These are phyloP conservation scores for Kryptolebias ocellatus DNA, from an alignment of 2,797 vertebrate species.

Conservation along the genomic window DNA sequence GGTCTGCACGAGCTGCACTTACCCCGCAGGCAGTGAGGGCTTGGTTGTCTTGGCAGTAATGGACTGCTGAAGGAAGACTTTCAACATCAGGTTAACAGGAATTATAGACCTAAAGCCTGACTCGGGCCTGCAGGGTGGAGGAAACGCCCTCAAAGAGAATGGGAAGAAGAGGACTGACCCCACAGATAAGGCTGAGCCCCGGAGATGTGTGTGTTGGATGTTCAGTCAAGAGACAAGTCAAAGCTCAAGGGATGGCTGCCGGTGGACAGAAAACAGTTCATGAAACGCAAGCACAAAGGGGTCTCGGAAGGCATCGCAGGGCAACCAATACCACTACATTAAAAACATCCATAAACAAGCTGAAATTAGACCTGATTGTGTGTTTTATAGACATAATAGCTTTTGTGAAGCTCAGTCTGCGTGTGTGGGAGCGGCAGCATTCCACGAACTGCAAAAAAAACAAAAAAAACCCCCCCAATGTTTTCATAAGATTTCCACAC, in stretches of 20 bases:
- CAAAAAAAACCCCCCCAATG: slow-evolving; percentile 20
- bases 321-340: slow-evolving; percentile 32
- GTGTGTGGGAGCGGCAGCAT: slow-evolving; percentile 55
- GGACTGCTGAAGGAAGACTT: slow-evolving; percentile 79
- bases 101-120: slow-evolving; percentile 72
- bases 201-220: slow-evolving; percentile 46
- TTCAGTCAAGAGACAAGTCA: slow-evolving; percentile 22
- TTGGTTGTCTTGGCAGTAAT: slow-evolving; percentile 79
- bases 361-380: slow-evolving; percentile 36
- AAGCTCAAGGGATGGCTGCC: slow-evolving; percentile 27
- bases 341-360: slow-evolving; percentile 29
- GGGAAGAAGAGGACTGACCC: slow-evolving; percentile 71
- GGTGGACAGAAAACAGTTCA: slow-evolving; percentile 41
- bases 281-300: slow-evolving; percentile 33
- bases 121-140: slow-evolving; percentile 64
- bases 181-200: slow-evolving; percentile 56
- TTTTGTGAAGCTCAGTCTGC: slow-evolving; percentile 16
- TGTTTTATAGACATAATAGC: neutral
- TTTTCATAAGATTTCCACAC: slow-evolving; percentile 70
- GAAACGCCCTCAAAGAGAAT: slow-evolving; percentile 72
- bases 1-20: slow-evolving; percentile 72
- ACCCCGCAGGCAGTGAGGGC: slow-evolving; percentile 67
- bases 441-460: slow-evolving; percentile 19
- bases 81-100: slow-evolving; percentile 81
- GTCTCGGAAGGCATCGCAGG: slow-evolving; percentile 15